Base-by-base conservation (phyloP, 2,113 vertebrate species). In the Noturus placidus region DNA sequence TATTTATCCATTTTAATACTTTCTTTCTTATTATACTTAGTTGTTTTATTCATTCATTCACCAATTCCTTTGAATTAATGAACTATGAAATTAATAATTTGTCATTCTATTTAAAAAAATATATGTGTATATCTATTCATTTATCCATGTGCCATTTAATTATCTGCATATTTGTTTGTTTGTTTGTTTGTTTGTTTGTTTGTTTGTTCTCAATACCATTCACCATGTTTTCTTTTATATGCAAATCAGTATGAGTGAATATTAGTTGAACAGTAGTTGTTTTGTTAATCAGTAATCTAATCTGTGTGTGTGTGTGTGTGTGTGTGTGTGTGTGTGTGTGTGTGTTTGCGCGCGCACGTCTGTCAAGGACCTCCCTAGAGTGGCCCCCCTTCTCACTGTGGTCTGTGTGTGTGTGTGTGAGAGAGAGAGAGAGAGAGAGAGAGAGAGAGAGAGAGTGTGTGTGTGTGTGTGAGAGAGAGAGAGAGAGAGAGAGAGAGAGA, bases 201-300 rank as follows among this genome's bases (percentile, higher is more conserved):
- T 82, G 61, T 52, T 30, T 83, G 27, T 10, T 38, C 17, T 50
- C 59, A 42, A 42, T 0, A n/a, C 2, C 84, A 46, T 88, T 91
- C 90, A 33, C 22, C 27, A 30, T 69, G 63, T 84, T 13, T 69
- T 54, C 0, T 70, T 84, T 84, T 54, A 69, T 54, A 50, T 69
- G 63, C 33, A 82, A 61, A 82, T 61, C 20, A 38, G 20, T 38
- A 15, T 56, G 11, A 61, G 22, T 61, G 79, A 82, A 82, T 61
- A 82, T 82, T 35, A 82, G 79, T 38, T 81, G 54, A 81, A 81
- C 30, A 59, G 54, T 38, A 57, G 54, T 81, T 81, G 54, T 81
- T 69, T 83, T 84, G 63, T 52, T 69, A 52, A 84, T 84, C 63
- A 67, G 17, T 92, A 90, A 92, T 91, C 77, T 50, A 89, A 56